A percentile compares a stretch with the other conserved stretches of the same genome.
Evolutionary conservation across 92 coral and sea anemone species (phyloP).

Genomic region (Actinernus sp.): DNA sequence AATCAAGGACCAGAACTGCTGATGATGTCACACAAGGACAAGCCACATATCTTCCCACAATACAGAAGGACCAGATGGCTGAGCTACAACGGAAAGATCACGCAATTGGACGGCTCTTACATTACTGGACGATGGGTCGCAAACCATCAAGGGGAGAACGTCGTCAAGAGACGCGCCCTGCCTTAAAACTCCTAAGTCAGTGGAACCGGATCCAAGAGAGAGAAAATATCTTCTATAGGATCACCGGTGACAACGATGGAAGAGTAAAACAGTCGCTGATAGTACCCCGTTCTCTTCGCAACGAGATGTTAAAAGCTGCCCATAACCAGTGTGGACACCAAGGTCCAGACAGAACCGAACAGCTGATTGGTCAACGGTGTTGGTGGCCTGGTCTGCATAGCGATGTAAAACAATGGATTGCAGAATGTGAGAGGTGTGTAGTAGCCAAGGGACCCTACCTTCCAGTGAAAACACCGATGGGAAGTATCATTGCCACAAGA

Average conservation of each 20-base stretch:
- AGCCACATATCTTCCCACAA: conserved; percentile 34
- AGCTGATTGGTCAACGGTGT: conserved; percentile 27
- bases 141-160: conserved; percentile 13
- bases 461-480: conserved; percentile 23
- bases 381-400: conserved; percentile 31
- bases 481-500: conserved; percentile 33
- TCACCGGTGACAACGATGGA: no score
- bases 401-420: conserved; percentile 15
- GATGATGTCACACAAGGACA: no score
- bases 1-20: no score
- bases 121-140: conserved; percentile 22
- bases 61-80: conserved; percentile 6
- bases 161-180: not conserved
- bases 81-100: conserved; percentile 28
- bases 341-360: conserved; percentile 61
- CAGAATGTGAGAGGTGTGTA: conserved; percentile 26
- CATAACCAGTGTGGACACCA: conserved; percentile 59
- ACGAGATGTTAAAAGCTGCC: conserved; percentile 29
- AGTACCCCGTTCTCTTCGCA: conserved; percentile 33
- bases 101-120: conserved; percentile 10
- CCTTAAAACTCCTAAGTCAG: conserved; percentile 25
- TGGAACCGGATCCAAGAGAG: conserved; percentile 41
- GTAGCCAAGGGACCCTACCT: conserved; percentile 46
- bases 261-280: no score
- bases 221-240: conserved; percentile 39